Base-by-base conservation (phyloP, 2,113 vertebrate species). In the Corvus cornix region DNA sequence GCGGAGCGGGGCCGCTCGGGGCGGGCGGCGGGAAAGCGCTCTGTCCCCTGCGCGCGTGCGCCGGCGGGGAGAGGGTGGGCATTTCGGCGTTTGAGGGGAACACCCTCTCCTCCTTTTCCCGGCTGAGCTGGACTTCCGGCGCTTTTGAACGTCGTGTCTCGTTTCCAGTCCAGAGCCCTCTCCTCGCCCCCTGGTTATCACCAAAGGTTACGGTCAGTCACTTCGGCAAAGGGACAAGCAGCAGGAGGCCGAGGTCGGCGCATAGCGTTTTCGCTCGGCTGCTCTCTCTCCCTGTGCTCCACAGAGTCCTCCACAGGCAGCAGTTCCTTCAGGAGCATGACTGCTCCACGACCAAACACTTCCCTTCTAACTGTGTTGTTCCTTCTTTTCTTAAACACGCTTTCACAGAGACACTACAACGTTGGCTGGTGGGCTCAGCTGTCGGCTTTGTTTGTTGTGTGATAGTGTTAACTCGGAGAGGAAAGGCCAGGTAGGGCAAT, bases 111-210 rank as follows among this genome's bases (percentile, higher is more conserved):
- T 17, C 22, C 7, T 51, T 23, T 18, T 11, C 20, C 5, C 4
- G 23, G 8, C 16, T 19, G 1, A 9, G 49, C 10, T 43, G 48
- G 4, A 0, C 1, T n/a, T 30, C 12, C 2, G 39, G 7, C 35
- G 0, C 4, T 0, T 4, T 6, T 19, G 5, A 2, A 0, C 3
- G 6, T 4, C 8, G 2, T 19, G 15, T n/a, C 18, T 14, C 3
- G 0, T 30, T 60, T 28, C 18, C 6, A 0, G 3, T 16, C 4
- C 39, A 2, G 26, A 26, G 37, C 33, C 1, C 7, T 12, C 13
- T 35, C 18, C 43, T 56, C 27, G 8, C 6, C 7, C 8, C 10
- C 15, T 16, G 9, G 18, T 7, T 22, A 5, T 6, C 23, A 2
- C 6, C 17, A 1, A 3, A 10, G 24, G 13, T 20, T 16, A 5